phyloP scores from a whole-genome alignment of 2,888 invertebrate genomes.

The Tetanocera ferruginea region DNA sequence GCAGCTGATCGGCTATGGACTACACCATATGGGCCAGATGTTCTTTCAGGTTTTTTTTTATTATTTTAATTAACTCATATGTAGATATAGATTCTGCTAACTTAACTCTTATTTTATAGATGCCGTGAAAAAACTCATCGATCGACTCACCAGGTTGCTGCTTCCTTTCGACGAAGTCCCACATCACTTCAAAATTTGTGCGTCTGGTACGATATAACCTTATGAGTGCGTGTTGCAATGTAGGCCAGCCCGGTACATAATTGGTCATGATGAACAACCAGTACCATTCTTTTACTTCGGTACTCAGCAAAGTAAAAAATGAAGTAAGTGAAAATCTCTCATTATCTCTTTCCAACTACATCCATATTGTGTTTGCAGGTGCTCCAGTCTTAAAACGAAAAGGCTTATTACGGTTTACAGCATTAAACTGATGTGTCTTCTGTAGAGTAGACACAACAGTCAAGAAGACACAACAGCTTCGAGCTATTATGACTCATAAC shows the following conservation, averaged over 20 bases:
- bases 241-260: background rate
- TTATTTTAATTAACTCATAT: constrained; percentile 19
- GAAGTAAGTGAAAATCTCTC: background rate
- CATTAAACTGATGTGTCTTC: too few relatives aligned
- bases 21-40: constrained; percentile 11
- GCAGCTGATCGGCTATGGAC: too few relatives aligned
- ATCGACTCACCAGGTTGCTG: background rate
- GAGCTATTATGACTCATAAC: too few relatives aligned
- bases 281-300: background rate
- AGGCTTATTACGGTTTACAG: too few relatives aligned
- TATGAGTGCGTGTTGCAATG: background rate
- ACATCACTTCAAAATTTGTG: background rate
- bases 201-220: background rate
- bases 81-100: background rate
- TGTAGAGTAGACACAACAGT: too few relatives aligned
- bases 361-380: too few relatives aligned
- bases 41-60: constrained; percentile 19
- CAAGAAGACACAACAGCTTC: too few relatives aligned
- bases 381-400: too few relatives aligned
- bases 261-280: background rate
- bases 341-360: too few relatives aligned
- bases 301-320: too few relatives aligned
- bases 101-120: constrained; percentile 2
- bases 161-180: background rate
- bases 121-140: constrained; percentile 1